phyloP scores from a whole-genome alignment of 2,888 invertebrate species.

The Scaptomyza tumidula region DNA sequence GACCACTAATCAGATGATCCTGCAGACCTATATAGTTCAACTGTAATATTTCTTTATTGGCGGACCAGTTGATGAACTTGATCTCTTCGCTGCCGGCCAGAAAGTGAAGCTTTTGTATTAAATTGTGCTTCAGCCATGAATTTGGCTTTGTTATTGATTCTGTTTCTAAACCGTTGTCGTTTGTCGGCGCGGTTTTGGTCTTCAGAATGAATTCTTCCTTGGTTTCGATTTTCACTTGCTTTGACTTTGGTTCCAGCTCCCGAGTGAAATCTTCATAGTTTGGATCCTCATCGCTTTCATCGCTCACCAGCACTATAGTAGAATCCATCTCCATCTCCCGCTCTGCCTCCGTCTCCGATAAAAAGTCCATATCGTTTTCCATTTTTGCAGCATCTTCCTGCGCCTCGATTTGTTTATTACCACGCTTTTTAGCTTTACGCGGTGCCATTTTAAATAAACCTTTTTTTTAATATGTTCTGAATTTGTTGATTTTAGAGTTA shows the following conservation, averaged over 20 bases:
- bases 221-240: not conserved
- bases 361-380: not conserved
- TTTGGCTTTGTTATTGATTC: not conserved
- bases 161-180: not conserved
- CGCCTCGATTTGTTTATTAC: not conserved
- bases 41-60: slow-evolving; percentile 30
- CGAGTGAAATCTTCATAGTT: not conserved
- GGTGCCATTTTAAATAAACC: not conserved
- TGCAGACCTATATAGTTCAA: slow-evolving; percentile 55
- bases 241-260: not conserved
- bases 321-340: not conserved
- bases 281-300: not conserved
- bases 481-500: not conserved
- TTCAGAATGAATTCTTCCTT: not conserved
- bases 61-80: slow-evolving; percentile 46
- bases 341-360: not conserved
- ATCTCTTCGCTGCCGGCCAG: slow-evolving; percentile 21
- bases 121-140: slow-evolving; percentile 11
- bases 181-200: not conserved
- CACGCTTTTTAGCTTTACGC: not conserved
- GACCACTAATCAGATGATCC: slow-evolving; percentile 37
- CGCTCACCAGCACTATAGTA: not conserved
- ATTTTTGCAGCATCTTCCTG: not conserved
- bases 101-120: slow-evolving; percentile 49
- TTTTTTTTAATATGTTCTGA: not conserved